Evolutionary conservation across 53 echinoderm and acorn worm species (phyloP).

Genomic region (Temnopleurus reevesii): DNA sequence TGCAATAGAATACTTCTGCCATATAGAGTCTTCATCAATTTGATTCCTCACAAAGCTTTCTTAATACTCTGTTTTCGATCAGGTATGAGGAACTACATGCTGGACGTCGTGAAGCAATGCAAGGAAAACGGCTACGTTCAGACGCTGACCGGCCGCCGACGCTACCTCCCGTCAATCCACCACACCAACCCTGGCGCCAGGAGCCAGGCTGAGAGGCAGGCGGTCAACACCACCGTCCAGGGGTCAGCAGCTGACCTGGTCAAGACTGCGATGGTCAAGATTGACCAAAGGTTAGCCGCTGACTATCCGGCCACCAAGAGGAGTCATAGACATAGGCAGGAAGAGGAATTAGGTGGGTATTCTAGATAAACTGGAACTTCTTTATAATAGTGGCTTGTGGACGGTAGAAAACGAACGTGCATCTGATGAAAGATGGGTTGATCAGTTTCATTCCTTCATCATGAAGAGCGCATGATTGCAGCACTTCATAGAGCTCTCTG

Average conservation of each 20-base stretch:
- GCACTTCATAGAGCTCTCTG: too few relatives aligned
- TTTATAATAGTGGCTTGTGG: too few relatives aligned
- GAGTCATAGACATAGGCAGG: constrained; percentile 76
- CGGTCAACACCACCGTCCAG: constrained; percentile 97
- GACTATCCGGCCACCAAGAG: constrained; percentile 76
- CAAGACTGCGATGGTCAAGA: constrained; percentile 91
- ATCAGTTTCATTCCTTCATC: too few relatives aligned
- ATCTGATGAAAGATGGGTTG: too few relatives aligned
- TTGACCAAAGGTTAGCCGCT: constrained; percentile 71
- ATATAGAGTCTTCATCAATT: too few relatives aligned
- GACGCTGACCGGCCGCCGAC: constrained; percentile 78
- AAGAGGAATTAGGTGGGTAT: constrained; percentile 52
- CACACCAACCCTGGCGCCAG: constrained; percentile 79
- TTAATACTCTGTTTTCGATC: not conserved
- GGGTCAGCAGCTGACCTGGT: constrained; percentile 98
- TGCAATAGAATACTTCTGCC: too few relatives aligned
- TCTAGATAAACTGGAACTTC: too few relatives aligned
- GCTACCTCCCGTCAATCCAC: constrained; percentile 83
- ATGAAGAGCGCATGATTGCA: too few relatives aligned
- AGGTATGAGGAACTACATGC: constrained; percentile 89
- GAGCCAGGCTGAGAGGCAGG: constrained; percentile 94
- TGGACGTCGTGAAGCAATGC: constrained; percentile 74
- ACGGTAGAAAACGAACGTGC: too few relatives aligned
- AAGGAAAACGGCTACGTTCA: constrained; percentile 78
- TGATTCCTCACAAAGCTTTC: not conserved